Conservation (phyloP, 2,888 invertebrate genomes). For the Chymomyza procnemis region DNA sequence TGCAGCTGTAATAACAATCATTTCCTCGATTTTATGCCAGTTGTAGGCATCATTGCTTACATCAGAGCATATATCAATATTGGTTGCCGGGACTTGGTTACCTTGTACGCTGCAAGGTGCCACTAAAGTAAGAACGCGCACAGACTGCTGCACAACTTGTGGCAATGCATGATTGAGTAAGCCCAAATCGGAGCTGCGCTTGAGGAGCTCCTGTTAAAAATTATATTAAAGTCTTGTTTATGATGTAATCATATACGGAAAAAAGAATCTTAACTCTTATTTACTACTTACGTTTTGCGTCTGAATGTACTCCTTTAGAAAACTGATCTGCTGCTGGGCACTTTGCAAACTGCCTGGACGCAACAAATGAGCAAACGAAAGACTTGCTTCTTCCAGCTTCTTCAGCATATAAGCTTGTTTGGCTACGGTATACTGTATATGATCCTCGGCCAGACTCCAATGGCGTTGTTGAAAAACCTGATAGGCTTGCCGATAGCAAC, state of each 20-base stretch:
- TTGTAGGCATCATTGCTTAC: constrained; percentile 78
- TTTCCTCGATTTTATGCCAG: constrained; percentile 89
- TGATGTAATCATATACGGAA: background rate
- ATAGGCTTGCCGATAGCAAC: constrained; percentile 94
- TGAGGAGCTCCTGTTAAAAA: constrained; percentile 69
- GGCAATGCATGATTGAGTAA: constrained; percentile 87
- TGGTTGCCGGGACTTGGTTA: constrained; percentile 73
- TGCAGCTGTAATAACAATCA: constrained; percentile 85
- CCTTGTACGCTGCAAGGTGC: constrained; percentile 67
- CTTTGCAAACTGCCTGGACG: constrained; percentile 85
- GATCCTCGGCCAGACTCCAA: constrained; percentile 96
- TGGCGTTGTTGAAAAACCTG: constrained; percentile 85
- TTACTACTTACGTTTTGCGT: constrained; percentile 86
- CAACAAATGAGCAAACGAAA: constrained; percentile 88
- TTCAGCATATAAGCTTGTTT: constrained; percentile 91
- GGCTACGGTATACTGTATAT: constrained; percentile 96
- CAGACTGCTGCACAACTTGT: constrained; percentile 83
- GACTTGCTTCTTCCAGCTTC: constrained; percentile 84
- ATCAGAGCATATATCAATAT: constrained; percentile 76
- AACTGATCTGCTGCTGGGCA: constrained; percentile 86
- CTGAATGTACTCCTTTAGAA: constrained; percentile 91
- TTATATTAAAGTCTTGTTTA: background rate
- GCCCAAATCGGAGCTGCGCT: constrained; percentile 72
- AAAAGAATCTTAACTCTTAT: too few relatives aligned
- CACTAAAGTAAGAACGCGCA: constrained; percentile 82